phyloP scores from a whole-genome alignment of 2,888 invertebrate genomes.

The Eupithecia subfuscata region DNA sequence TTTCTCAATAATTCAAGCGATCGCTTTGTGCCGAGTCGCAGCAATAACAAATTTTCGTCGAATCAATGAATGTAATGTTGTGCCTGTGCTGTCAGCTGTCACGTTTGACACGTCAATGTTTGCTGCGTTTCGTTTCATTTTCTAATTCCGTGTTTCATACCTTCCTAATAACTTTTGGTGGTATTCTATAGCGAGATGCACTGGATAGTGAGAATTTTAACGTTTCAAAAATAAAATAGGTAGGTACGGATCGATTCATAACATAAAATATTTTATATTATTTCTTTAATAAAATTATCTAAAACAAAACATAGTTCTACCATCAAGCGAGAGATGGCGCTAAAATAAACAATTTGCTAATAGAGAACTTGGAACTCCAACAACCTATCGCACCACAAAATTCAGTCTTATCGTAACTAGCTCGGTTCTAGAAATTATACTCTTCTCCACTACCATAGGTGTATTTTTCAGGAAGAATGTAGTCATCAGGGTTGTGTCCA shows the following conservation, averaged over 20 bases:
- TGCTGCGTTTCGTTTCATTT: constrained; percentile 10
- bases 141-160: too few species aligned
- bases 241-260: not conserved
- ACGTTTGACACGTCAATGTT: constrained; percentile 15
- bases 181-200: not conserved
- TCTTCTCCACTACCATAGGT: constrained; percentile 75
- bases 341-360: not conserved
- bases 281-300: too few species aligned
- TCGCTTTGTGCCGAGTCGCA: constrained; percentile 54
- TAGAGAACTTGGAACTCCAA: not conserved
- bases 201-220: not conserved
- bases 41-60: constrained; percentile 58
- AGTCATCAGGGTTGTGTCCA: constrained; percentile 75
- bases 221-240: not conserved
- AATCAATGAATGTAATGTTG: constrained; percentile 37
- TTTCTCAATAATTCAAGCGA: constrained; percentile 52
- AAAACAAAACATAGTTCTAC: not conserved
- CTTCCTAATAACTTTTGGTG: too few species aligned
- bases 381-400: not conserved
- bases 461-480: constrained; percentile 74
- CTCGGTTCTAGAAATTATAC: constrained; percentile 61
- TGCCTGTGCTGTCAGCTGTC: constrained; percentile 38
- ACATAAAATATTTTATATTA: too few species aligned
- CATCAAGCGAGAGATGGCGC: not conserved
- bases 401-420: constrained; percentile 3